Base-by-base conservation (phyloP, 2,797 vertebrate species). In the Urophycis tenuis region DNA sequence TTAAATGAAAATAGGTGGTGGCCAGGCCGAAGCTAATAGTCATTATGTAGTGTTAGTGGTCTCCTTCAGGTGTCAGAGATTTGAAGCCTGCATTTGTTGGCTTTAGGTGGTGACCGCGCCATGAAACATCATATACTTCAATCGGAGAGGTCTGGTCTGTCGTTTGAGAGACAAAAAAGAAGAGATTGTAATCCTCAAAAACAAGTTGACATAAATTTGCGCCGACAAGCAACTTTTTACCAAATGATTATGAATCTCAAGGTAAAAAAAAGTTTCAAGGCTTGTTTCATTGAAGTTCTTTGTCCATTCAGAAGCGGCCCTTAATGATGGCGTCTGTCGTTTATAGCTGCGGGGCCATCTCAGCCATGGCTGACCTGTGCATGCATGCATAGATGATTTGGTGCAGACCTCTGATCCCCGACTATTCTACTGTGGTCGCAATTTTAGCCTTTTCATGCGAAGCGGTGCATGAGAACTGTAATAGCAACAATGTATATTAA, bases 371-470 rank as follows among this genome's bases (percentile, higher is more conserved):
- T 22, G n/a, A 12, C 45, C 45, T 73, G 45, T 77, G 22, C 34
- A 33, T 36, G 7, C 39, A 45, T 60, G 76, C 76, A 73, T 77
- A 49, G 14, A 77, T 30, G 33, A 73, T 72, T 64, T 64, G 60
- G 29, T 64, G 25, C 17, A 64, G 60, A 64, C 25, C 25, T 64
- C n/a, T 64, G 60, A 64, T 64, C 60, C 10, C 60, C 8, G 12
- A 64, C 60, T 29, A 25, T 64, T 64, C 60, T 29, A 64, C 60
- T 17, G 3, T 64, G 60, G n/a, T 29, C 60, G 10, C 2, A 19
- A 53, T 53, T 53, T 22, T 19, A 22, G 45, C 19, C 60, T 64
- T 64, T 29, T 64, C 25, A 14, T 29, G 60, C 12, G 60, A 64
- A 29, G 25, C n/a, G 29, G 60, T 29, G 25, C 29, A 64, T 60